Evolutionary conservation across 2,797 vertebrate species (phyloP), one percentile per base, ranked within the genome.

Genomic region (Arctocebus calabarensis): DNA sequence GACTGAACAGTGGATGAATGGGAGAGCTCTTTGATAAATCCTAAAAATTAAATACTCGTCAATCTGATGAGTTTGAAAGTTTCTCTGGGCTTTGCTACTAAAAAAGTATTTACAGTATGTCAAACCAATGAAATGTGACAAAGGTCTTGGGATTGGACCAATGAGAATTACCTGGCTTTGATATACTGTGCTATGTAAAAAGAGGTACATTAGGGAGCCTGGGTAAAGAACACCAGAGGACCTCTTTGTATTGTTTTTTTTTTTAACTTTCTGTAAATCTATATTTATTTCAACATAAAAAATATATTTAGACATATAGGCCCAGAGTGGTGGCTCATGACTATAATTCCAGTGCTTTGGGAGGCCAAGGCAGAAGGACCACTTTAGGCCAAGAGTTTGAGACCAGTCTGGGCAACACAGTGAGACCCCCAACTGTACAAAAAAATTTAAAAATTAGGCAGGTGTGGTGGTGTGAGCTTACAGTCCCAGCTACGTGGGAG

Each of bases 61-160:
- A 1, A 88, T 55, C 73, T 90, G n/a, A 83, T 75, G 45, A 82
- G 1, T 45, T 68, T 64, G 43, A 84, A 94, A 88, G 16, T 23
- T 91, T 73, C 25, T 78, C 37, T 75, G 34, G 32, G 52, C 45
- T 86, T 59, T 52, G 32, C 34, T 82, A 66, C 78, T 75, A 88
- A 79, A 88, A 66, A 84, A 81, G 9, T 34, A 57, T n/a, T 48
- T 71, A 71, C 34, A 66, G 2, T 37, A 68, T 23, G 10, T 43
- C 84, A 90, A 94, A 74, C 45, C 48, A 73, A 34, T 77, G 32
- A 91, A 52, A 91, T 93, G 22, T 90, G 64, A 87, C 59, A 59
- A 73, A 93, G 16, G 34, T 37, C 37, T 88, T 13, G 75, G 85
- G 14, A 83, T 6, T 71, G 4, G 16, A 55, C 32, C 23, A 37